phyloP scores from a whole-genome alignment of 2,113 vertebrate species.

The Mormyrus iriodes region DNA sequence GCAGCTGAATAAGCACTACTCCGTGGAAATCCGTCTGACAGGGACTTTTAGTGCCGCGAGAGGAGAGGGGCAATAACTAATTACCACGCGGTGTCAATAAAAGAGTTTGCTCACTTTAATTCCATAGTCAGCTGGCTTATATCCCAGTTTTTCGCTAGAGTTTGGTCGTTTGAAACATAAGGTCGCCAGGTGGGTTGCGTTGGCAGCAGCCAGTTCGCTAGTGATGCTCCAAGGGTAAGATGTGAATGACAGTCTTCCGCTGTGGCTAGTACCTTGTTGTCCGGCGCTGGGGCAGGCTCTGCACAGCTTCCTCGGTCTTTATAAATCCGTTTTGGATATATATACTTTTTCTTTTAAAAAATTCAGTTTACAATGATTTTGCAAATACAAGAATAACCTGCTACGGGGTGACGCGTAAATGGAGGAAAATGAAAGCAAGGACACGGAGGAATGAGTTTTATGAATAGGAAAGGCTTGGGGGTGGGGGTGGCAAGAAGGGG shows the following conservation, averaged over 20 bases:
- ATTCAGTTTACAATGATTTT: background rate
- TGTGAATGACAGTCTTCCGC: conserved; percentile 5
- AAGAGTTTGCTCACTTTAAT: background rate
- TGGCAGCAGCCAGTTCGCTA: background rate
- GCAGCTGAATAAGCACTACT: conserved; percentile 24
- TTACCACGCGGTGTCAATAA: background rate
- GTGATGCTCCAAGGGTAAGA: background rate
- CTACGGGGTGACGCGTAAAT: background rate
- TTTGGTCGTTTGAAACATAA: background rate
- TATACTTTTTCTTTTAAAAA: background rate
- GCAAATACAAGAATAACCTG: background rate
- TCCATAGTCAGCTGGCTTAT: background rate
- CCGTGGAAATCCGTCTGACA: background rate
- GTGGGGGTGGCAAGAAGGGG: conserved; percentile 36
- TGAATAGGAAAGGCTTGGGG: background rate
- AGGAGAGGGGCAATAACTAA: background rate
- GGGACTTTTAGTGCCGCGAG: background rate
- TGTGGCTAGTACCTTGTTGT: background rate
- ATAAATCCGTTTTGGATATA: background rate
- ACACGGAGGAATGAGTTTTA: background rate
- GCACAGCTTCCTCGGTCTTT: conserved; percentile 1
- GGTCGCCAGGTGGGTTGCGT: conserved; percentile 6
- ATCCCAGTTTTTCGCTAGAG: background rate
- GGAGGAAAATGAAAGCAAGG: background rate
- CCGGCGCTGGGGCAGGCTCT: background rate